Base-by-base conservation (phyloP, 2,797 vertebrate genomes). In the Rhabdophis nuchalis region DNA sequence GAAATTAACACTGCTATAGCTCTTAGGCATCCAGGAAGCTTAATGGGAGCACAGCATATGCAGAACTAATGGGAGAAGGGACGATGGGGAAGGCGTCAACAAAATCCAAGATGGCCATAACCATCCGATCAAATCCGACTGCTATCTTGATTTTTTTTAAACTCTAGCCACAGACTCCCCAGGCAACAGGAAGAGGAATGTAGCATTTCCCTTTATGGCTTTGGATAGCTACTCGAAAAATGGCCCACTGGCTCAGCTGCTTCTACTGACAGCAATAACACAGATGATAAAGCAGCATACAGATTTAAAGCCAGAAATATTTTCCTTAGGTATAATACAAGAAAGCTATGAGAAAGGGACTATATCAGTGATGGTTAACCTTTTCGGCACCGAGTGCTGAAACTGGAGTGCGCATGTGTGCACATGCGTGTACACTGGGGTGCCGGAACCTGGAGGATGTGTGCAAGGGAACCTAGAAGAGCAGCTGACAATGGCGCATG, bases 11-110 rank as follows among this genome's bases (percentile, higher is more conserved):
- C 61, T n/a, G 29, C 61, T 64, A 64, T 64, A 6, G 29, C 13
- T 5, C 29, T 64, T 64, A 64, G 5, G 29, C 29, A n/a, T n/a
- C 61, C 61, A 64, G 29, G 5, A 64, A 64, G 12, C 29, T 64
- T 0, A 4, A 64, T 64, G 13, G 61, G 61, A 64, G 61, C 29
- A 64, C 5, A n/a, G 29, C 61, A n/a, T 64, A 29, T n/a, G 5
- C 12, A 64, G 61, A n/a, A 16, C 29, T n/a, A 13, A 12, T 64
- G 61, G 29, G 13, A 64, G 61, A 64, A 64, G 13, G 29, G 61
- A n/a, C 61, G 6, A 32, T n/a, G 2, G 29, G 13, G 29, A n/a
- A 14, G 13, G 13, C 0, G 3, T n/a, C 1, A 13, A n/a, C n/a
- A 64, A 32, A 64, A n/a, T 64, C 27, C 27, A 64, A 64, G 61